Evolutionary conservation across 2,797 vertebrate species (phyloP).

Genomic region (Tragelaphus eurycerus): DNA sequence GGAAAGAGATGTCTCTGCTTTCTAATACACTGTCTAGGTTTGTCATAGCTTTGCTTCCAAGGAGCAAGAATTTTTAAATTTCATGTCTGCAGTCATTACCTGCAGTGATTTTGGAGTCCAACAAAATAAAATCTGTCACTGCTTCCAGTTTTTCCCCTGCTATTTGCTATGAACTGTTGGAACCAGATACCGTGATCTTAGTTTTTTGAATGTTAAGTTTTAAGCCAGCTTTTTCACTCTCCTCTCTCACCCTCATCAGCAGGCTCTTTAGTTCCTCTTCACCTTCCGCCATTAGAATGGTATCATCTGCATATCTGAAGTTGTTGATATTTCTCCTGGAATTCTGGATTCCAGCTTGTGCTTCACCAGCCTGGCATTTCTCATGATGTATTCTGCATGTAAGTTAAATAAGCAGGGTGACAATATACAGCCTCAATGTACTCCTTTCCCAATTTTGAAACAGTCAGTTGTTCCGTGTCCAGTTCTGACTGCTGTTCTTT

Average conservation of each 20-base stretch:
- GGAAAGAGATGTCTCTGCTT: not conserved
- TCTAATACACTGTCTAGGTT: not conserved
- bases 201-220: not conserved
- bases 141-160: not conserved
- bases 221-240: not conserved
- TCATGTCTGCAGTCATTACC: not conserved
- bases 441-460: not conserved
- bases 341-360: not conserved
- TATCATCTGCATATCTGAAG: not conserved
- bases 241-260: not conserved
- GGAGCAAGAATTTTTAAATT: not conserved
- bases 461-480: not conserved
- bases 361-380: not conserved
- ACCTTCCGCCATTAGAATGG: not conserved
- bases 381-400: not conserved
- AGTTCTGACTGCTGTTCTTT: not conserved
- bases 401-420: not conserved
- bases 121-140: not conserved
- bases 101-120: not conserved
- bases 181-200: not conserved
- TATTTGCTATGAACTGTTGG: not conserved
- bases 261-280: not conserved
- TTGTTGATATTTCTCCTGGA: not conserved
- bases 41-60: not conserved
- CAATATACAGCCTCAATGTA: accelerated